Conservation (phyloP, 1,140 invertebrate genomes). For the Diuraphis noxia region DNA sequence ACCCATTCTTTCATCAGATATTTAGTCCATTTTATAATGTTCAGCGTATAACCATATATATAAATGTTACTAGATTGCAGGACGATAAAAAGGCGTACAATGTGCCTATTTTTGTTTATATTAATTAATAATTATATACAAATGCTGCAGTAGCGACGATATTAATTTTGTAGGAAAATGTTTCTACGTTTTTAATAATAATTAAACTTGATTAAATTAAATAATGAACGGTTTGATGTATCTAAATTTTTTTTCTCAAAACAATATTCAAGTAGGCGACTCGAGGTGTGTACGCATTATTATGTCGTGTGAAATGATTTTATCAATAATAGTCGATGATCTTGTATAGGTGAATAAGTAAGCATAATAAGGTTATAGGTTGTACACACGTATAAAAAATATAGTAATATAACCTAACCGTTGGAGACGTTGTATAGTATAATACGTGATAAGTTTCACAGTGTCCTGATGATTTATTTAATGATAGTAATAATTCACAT, state of each 20-base stretch:
- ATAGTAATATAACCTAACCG: too few relatives aligned
- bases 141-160: not conserved
- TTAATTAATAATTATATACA: conserved; percentile 12
- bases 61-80: not conserved
- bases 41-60: not conserved
- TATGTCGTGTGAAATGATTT: not conserved
- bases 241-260: not conserved
- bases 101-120: not conserved
- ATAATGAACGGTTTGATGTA: not conserved
- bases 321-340: not conserved
- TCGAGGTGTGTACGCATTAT: too few relatives aligned
- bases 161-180: not conserved
- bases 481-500: not conserved
- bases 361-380: too few relatives aligned
- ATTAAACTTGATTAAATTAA: not conserved
- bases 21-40: not conserved
- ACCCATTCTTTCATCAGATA: not conserved
- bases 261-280: not conserved
- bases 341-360: not conserved
- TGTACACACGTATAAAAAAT: too few relatives aligned
- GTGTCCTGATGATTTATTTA: not conserved
- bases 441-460: not conserved
- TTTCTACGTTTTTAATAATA: not conserved
- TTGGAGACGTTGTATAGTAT: too few relatives aligned
- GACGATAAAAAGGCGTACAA: not conserved